Evolutionary conservation across 2,113 vertebrate genomes (phyloP).

Genomic region (Siphamia tubifer): DNA sequence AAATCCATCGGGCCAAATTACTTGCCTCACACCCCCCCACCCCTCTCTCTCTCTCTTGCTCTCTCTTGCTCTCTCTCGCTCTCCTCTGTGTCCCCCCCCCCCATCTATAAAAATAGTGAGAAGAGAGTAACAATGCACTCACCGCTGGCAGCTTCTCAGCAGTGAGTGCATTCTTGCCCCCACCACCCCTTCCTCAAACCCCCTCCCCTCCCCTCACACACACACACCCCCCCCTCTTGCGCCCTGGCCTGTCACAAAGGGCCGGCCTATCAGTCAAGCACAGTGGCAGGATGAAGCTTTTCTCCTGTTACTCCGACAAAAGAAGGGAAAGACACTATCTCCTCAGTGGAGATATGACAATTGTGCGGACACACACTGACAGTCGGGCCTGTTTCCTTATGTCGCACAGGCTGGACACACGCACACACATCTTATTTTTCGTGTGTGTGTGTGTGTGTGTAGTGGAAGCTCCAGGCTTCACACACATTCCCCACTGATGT

Average conservation of each 20-base stretch:
- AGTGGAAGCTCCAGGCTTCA: not conserved
- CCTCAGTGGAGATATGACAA: slow-evolving; percentile 61
- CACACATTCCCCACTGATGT: not conserved
- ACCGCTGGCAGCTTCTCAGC: slow-evolving; percentile 53
- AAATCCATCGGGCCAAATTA: slow-evolving; percentile 72
- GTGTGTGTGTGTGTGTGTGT: slow-evolving; percentile 2
- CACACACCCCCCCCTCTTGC: not conserved
- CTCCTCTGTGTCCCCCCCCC: slow-evolving; percentile 17
- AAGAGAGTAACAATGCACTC: slow-evolving; percentile 72
- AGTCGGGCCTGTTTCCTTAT: slow-evolving; percentile 39
- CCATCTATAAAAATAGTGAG: slow-evolving; percentile 74
- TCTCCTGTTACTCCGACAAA: slow-evolving; percentile 49
- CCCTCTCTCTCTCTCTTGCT: no score
- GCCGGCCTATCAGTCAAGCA: slow-evolving; percentile 61
- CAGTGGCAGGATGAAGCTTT: slow-evolving; percentile 70
- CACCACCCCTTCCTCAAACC: not conserved
- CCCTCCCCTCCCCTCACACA: no score
- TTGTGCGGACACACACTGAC: slow-evolving; percentile 52
- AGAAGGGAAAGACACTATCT: slow-evolving; percentile 53
- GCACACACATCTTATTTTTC: slow-evolving; percentile 29
- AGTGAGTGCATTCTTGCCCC: slow-evolving; percentile 42
- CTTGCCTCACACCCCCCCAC: slow-evolving; percentile 31
- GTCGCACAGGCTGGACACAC: slow-evolving; percentile 39
- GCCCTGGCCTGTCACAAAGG: slow-evolving; percentile 54
- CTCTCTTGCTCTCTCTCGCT: no score